Base-by-base conservation (phyloP, 2,797 vertebrate genomes). In the Fringilla coelebs region DNA sequence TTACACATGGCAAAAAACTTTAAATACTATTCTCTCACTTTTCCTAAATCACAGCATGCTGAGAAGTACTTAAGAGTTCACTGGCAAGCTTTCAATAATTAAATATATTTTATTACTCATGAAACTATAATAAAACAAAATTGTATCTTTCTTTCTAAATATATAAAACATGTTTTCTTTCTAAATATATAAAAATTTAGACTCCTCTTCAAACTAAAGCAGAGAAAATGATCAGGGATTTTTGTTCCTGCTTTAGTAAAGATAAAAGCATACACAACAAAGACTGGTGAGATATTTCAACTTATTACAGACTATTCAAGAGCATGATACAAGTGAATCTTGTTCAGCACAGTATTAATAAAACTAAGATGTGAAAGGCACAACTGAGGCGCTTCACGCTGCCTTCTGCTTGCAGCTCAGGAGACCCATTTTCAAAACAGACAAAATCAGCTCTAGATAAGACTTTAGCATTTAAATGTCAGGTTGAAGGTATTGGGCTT, bases 41-140 rank as follows among this genome's bases (percentile, higher is more conserved):
- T 65, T 84, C 26, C 25, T 43, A 79, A 75, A 61, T 96, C 40
- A 48, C 31, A 91, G 41, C 24, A n/a, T 46, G 52, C 48, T 90
- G 31, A 91, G 67, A 70, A 91, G 25, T 80, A 90, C 52, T 52
- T 54, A 85, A 60, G 85, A 94, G n/a, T 81, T 96, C 73, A 83
- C 9, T 67, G 41, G 13, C 17, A 95, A 82, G 45, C 24, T 66
- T 70, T 93, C 51, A 91, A 70, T 90, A 94, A 92, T 63, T 66
- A 68, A 84, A 75, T 91, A 79, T 62, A 43, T 94, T 84, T 85
- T 85, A 76, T 52, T 82, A 84, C 36, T 68, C 82, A 88, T 40
- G 55, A 70, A 36, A 93, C 6, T 3, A 51, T 68, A 85, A 91
- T 81, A 79, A 95, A 96, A 95, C 22, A 22, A 83, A 88, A 60